phyloP scores from a whole-genome alignment of 2,888 invertebrate genomes.

The Drosophila austrosaltans region DNA sequence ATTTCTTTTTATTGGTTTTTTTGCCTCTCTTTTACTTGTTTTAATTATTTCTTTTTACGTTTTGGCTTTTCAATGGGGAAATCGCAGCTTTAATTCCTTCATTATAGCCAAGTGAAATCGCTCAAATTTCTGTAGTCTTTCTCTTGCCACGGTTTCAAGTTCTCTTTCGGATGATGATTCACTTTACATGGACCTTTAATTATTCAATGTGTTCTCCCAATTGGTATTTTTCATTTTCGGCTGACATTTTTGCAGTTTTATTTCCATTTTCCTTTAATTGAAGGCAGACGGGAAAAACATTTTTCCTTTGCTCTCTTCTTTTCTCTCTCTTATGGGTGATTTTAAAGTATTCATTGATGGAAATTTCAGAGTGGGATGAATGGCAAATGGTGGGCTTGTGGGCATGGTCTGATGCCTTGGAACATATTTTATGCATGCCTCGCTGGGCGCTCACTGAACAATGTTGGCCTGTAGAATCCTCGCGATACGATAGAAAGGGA shows the following conservation, averaged over 20 bases:
- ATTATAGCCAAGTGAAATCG: slow-evolving; percentile 25
- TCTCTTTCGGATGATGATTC: slow-evolving; percentile 9
- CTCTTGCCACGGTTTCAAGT: not conserved
- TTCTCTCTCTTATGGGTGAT: not conserved
- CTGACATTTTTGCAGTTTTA: not conserved
- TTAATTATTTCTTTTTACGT: not conserved
- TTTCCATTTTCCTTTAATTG: slow-evolving; percentile 16
- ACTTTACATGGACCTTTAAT: not conserved
- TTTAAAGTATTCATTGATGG: slow-evolving; percentile 27
- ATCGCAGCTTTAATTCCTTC: slow-evolving; percentile 36
- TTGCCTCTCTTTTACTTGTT: not conserved
- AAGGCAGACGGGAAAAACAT: not conserved
- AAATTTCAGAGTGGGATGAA: not conserved
- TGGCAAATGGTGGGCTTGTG: slow-evolving; percentile 4
- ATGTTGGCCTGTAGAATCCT: not conserved
- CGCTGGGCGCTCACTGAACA: slow-evolving; percentile 30
- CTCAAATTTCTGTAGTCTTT: not conserved
- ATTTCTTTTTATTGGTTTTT: not conserved
- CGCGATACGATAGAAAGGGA: not conserved
- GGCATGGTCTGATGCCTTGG: slow-evolving; percentile 11
- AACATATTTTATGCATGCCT: slow-evolving; percentile 36
- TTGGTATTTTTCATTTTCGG: slow-evolving; percentile 10
- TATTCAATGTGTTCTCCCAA: not conserved
- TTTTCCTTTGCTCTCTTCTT: not conserved
- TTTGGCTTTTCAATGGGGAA: not conserved